These are phyloP conservation scores for Aldrovandia affinis DNA, from an alignment of 2,797 vertebrate species.

Conservation along the genomic window DNA sequence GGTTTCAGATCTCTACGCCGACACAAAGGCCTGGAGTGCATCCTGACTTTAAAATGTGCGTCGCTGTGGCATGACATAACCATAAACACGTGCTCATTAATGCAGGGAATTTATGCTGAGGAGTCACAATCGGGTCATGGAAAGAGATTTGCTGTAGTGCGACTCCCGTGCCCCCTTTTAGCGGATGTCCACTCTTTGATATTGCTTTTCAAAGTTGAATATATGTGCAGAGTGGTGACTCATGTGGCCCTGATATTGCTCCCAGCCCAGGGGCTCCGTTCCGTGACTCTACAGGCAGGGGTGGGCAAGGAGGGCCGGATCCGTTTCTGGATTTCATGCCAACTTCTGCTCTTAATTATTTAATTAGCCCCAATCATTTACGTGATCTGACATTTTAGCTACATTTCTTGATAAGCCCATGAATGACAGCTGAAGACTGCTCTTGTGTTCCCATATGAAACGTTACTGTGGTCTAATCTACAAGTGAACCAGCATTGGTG, in stretches of 20 bases:
- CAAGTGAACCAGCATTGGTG: too few species aligned
- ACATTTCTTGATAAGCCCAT: too few species aligned
- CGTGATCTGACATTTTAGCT: too few species aligned
- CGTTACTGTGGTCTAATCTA: too few species aligned
- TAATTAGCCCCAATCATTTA: too few species aligned
- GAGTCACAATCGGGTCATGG: slow-evolving; percentile 16
- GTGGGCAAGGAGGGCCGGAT: too few species aligned
- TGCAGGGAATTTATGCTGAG: background rate
- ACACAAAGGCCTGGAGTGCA: background rate
- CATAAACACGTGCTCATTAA: slow-evolving; percentile 9
- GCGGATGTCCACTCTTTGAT: slow-evolving; percentile 11
- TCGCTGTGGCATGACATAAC: slow-evolving; percentile 11
- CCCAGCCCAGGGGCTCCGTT: background rate
- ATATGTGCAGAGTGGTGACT: slow-evolving; percentile 23
- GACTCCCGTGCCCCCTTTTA: background rate
- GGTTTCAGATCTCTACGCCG: background rate
- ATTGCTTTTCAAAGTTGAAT: slow-evolving; percentile 35
- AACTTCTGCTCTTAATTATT: too few species aligned
- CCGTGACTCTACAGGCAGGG: background rate
- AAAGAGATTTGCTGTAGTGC: slow-evolving; percentile 9
- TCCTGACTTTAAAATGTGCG: slow-evolving; percentile 16
- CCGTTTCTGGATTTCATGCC: too few species aligned
- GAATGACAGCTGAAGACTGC: too few species aligned
- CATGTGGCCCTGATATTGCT: slow-evolving; percentile 18
- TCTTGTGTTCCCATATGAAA: too few species aligned